Percentiles rank a stretch among this genome's conserved stretches.
Evolutionary conservation across 2,797 vertebrate species (phyloP).

Genomic region (Bryconaethiops microstoma): DNA sequence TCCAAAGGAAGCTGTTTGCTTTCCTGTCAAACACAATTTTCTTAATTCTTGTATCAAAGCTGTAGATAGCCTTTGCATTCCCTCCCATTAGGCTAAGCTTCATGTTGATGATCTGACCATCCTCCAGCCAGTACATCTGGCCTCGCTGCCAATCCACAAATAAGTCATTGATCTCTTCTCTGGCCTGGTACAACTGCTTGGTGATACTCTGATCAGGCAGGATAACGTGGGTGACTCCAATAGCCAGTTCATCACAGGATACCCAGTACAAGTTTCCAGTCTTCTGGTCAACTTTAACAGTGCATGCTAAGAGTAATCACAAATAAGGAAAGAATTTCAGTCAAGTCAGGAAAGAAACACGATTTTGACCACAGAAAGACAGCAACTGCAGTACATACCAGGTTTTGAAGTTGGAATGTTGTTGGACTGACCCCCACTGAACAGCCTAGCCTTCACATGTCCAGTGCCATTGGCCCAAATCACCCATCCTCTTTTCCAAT

Average conservation of each 20-base stretch:
- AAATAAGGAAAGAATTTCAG: background rate
- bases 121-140: slow-evolving; percentile 82
- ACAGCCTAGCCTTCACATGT: slow-evolving; percentile 71
- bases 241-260: slow-evolving; percentile 77
- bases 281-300: slow-evolving; percentile 78
- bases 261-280: slow-evolving; percentile 85
- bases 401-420: slow-evolving; percentile 72
- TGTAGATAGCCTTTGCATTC: slow-evolving; percentile 69
- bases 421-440: slow-evolving; percentile 67
- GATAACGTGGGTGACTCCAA: slow-evolving; percentile 69
- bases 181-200: slow-evolving; percentile 72
- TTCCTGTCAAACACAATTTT: slow-evolving; percentile 76
- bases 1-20: slow-evolving; percentile 84
- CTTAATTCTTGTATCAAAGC: slow-evolving; percentile 60
- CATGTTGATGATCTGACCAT: slow-evolving; percentile 73
- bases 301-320: slow-evolving; percentile 73
- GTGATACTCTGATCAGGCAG: slow-evolving; percentile 49
- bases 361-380: background rate
- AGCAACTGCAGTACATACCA: slow-evolving; percentile 70
- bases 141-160: slow-evolving; percentile 84
- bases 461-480: slow-evolving; percentile 84
- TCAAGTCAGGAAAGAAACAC: background rate
- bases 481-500: slow-evolving; percentile 82
- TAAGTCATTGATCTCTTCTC: slow-evolving; percentile 70
- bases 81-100: slow-evolving; percentile 72